Conservation (phyloP, 2,797 vertebrate genomes). For the Myripristis jacobus region DNA sequence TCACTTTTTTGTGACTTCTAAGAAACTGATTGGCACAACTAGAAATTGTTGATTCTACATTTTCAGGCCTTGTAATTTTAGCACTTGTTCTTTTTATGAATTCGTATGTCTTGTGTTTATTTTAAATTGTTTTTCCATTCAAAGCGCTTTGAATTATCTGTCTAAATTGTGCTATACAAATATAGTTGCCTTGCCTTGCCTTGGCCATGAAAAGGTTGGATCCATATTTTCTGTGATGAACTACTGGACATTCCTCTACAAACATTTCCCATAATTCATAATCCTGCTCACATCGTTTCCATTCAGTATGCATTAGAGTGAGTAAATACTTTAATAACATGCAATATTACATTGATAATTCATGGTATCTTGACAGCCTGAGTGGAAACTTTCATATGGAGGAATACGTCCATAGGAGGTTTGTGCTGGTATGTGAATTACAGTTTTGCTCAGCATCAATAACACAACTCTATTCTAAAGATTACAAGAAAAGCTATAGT, state of each 20-base stretch:
- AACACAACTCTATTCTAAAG: slow-evolving; percentile 38
- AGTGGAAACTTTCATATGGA: slow-evolving; percentile 21
- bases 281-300: slow-evolving; percentile 31
- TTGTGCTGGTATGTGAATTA: slow-evolving; percentile 46
- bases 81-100: too few species aligned
- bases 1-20: too few species aligned
- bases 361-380: slow-evolving; percentile 40
- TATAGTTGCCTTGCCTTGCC: too few species aligned
- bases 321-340: slow-evolving; percentile 55
- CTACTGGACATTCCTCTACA: slow-evolving; percentile 14
- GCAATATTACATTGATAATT: slow-evolving; percentile 51
- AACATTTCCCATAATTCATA: slow-evolving; percentile 1
- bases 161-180: too few species aligned
- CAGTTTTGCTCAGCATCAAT: slow-evolving; percentile 49
- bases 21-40: too few species aligned
- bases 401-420: not conserved
- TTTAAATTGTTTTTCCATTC: too few species aligned
- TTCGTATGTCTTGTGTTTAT: too few species aligned
- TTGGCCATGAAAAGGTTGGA: slow-evolving; percentile 8
- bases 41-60: too few species aligned
- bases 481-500: slow-evolving; percentile 52
- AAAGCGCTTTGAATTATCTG: too few species aligned
- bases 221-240: slow-evolving; percentile 18
- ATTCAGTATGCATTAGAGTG: slow-evolving; percentile 54
- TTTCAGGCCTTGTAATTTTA: too few species aligned